Base-by-base conservation (phyloP, 2,888 invertebrate genomes). In the Eupithecia exiguata region DNA sequence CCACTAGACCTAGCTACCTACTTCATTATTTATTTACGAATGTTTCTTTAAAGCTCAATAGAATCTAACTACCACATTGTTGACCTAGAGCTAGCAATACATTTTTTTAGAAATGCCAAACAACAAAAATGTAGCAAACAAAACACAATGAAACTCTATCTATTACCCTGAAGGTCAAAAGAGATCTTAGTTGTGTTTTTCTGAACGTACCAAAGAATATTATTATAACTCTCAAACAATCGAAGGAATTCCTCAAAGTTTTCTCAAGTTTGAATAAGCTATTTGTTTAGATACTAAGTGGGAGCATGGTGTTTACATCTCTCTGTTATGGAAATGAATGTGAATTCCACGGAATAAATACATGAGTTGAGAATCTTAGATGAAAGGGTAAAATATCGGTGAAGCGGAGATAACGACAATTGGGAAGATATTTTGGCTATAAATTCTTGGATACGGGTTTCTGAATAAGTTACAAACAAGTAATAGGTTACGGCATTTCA, bases 271-370 rank as follows among this genome's bases (percentile, higher is more conserved):
- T 35, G 25, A 10, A 30, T 71, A 65, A 71, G 25, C 65, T 74
- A 69, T 65, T 68, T 74, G 68, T 74, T 74, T 58, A 58, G 35
- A 12, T 38, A 53, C 2, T 53, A 58, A 58, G 58, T 58, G 1
- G 58, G 25, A 53, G 14, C 58, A 12, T 25, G 25, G 25, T 21
- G 25, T 5, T 12, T 25, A 71, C 40, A 71, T 71, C 62, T 25
- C 46, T 72, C 67, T 72, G 63, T 36, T 5, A 72, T 69, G 75
- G 67, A 72, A 72, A 72, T 72, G 30, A 40, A 43, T 36, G 63
- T 1, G 53, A 61, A 71, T 58, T 58, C 36, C 36, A 62, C 38
- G 40, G 71, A 75, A 75, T 75, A 67, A 69, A 75, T 75, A 72
- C 67, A 72, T 72, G 69, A 75, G 63, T n/a, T 18, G 63, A 49